phyloP scores from a whole-genome alignment of 2,797 vertebrate species.

The Pantherophis alleghaniensis region DNA sequence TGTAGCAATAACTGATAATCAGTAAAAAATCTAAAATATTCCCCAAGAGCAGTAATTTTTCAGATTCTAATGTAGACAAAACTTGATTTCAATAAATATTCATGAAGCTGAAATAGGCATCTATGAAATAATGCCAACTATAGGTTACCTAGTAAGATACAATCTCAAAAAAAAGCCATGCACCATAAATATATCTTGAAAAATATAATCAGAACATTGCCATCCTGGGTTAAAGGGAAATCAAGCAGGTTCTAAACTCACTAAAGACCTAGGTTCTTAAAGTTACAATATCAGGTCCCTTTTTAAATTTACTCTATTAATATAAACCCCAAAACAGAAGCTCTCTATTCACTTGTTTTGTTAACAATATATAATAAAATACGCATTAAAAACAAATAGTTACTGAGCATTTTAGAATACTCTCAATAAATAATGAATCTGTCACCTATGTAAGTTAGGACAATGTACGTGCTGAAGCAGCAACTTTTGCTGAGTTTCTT shows the following conservation, averaged over 20 bases:
- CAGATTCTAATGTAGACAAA: constrained; percentile 6
- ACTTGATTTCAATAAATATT: neutral
- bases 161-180: neutral
- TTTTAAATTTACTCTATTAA: neutral
- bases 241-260: neutral
- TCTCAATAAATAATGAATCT: neutral
- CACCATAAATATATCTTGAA: constrained; percentile 1
- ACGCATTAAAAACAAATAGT: neutral
- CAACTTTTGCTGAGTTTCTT: neutral
- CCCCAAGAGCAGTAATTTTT: neutral
- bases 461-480: neutral
- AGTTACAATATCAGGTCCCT: neutral
- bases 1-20: neutral
- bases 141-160: neutral
- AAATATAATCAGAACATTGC: neutral
- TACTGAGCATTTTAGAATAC: neutral
- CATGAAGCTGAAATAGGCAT: neutral
- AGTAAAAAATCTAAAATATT: neutral
- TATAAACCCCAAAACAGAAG: neutral
- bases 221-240: neutral
- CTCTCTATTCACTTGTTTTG: neutral
- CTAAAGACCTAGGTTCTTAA: neutral
- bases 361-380: neutral
- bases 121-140: neutral
- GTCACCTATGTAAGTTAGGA: neutral